Base-by-base conservation (phyloP, 2,888 invertebrate species). In the Cataglyphis cursor region DNA sequence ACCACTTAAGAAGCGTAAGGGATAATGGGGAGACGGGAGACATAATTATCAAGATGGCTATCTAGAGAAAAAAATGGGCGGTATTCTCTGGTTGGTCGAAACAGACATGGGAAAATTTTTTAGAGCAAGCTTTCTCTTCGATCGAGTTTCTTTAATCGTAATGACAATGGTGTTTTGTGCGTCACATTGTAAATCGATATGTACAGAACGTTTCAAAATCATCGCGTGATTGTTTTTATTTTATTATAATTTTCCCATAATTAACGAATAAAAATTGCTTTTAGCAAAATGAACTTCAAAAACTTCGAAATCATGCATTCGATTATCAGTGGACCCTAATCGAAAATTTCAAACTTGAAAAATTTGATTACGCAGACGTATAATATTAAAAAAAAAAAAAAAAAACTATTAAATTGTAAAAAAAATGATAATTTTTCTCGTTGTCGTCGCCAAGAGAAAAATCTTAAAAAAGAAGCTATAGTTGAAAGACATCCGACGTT, bases 1-100 rank as follows among this genome's bases (percentile, higher is more conserved):
- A 89, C 89, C 87, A 89, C 83, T 88, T 81, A 87, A 90, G 66
- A 90, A 90, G 90, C 90, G 78, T 85, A 81, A 88, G 64, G 54
- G 83, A 15, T 70, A 78, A 84, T 62, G 72, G 68, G 57, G 48
- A 5, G 59, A 64, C 28, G 54, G 44, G 61, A 74, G 62, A 82
- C 64, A 81, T 80, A 65, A 74, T 64, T 54, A 73, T 78, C 21
- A 66, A 85, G 74, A 81, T 62, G 28, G 21, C 78, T 78, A 78
- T 64, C 51, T 75, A 75, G 31, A 81, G 62, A 81, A 54, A 81
- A 70, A 73, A 75, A 81, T 59, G 57, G 62, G 73, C 87, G 74
- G 31, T 62, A 75, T 64, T 82, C 66, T 82, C 74, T 80, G 54
- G 83, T 74, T 68, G 44, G 38, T 28, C 74, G 24, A 74, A 73